A percentile compares a stretch with the other conserved stretches of the same genome.
Conservation (phyloP, 2,797 vertebrate species). For the Yasuhikotakia modesta region DNA sequence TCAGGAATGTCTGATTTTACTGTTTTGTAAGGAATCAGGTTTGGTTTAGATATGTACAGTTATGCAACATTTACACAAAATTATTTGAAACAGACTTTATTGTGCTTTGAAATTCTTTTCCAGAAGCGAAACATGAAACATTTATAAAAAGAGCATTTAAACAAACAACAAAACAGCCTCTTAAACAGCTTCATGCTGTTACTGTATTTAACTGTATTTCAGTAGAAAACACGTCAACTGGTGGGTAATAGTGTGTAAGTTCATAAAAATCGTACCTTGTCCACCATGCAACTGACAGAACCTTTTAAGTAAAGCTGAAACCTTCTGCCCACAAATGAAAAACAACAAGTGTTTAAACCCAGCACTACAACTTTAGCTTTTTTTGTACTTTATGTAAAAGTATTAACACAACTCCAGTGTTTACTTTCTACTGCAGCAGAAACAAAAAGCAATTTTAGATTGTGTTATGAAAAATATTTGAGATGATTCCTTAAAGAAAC, state of each 20-base stretch:
- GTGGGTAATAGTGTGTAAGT: too few species aligned
- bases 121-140: conserved; percentile 14
- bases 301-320: conserved; percentile 9
- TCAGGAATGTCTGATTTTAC: too few species aligned
- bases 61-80: neutral
- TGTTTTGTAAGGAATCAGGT: too few species aligned
- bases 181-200: too few species aligned
- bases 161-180: neutral
- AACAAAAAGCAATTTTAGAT: neutral
- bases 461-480: neutral
- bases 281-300: too few species aligned
- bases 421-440: neutral
- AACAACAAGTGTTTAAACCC: conserved; percentile 1
- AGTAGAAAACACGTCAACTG: too few species aligned
- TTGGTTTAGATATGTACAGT: too few species aligned
- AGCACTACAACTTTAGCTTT: conserved; percentile 7
- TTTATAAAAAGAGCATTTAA: neutral
- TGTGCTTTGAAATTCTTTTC: neutral
- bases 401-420: too few species aligned
- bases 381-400: too few species aligned
- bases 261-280: too few species aligned
- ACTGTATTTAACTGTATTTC: conserved; percentile 8
- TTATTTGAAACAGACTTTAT: conserved; percentile 20
- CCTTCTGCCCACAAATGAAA: conserved; percentile 4
- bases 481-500: neutral